A percentile compares a stretch with the other conserved stretches of the same genome.
These are phyloP conservation scores for Zaprionus taronus DNA, from an alignment of 1,140 invertebrate genomes.

Conservation along the genomic window DNA sequence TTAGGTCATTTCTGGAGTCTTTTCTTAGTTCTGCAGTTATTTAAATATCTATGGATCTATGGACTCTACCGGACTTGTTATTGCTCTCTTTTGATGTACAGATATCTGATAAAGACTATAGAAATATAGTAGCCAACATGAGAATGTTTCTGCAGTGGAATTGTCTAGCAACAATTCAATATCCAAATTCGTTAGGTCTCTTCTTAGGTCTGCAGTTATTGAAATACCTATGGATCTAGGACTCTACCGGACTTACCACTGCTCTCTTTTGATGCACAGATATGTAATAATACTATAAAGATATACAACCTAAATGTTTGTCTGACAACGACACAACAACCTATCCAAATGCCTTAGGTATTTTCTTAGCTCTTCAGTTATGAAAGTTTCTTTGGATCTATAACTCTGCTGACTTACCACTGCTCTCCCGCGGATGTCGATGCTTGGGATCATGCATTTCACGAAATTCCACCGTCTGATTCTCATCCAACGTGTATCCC, in stretches of 20 bases:
- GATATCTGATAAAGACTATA: no score
- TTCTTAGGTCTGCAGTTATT: no score
- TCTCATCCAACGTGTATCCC: constrained; percentile 1
- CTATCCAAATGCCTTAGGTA: no score
- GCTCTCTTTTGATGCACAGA: constrained; percentile 48
- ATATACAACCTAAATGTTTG: no score
- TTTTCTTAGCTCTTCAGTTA: no score
- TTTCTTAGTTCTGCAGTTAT: no score
- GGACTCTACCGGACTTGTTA: constrained; percentile 31
- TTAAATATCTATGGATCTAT: neutral
- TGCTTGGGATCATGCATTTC: constrained; percentile 87
- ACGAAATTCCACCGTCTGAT: constrained; percentile 77
- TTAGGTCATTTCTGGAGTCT: no score
- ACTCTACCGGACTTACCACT: constrained; percentile 45
- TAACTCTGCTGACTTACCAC: constrained; percentile 39
- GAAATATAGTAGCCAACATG: no score
- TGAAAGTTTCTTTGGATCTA: neutral
- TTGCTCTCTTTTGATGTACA: constrained; percentile 49
- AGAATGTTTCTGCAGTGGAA: no score
- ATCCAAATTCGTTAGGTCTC: no score
- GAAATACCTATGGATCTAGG: neutral
- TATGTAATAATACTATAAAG: neutral
- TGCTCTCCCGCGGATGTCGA: constrained; percentile 84
- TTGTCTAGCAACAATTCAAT: neutral
- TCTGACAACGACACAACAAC: neutral